Evolutionary conservation across 2,888 invertebrate species (phyloP), one percentile per base, ranked within the genome.

Genomic region (Malthinus seriepunctatus): DNA sequence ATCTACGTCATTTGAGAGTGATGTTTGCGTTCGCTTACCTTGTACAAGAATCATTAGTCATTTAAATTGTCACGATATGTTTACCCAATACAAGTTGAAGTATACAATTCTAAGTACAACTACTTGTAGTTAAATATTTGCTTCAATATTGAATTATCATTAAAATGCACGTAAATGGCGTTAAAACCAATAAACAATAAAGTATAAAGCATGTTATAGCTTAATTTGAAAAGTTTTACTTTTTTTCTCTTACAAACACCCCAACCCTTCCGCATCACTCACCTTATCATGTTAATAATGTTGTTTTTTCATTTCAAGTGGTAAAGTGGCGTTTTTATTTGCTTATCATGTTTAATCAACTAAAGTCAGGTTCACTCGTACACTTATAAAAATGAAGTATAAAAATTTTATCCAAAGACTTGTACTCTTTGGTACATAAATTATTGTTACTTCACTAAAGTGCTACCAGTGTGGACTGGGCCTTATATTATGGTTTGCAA

Each of bases 61-160:
- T 58, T 58, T 52, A 58, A 58, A 58, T 58, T 58, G 58, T 58
- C 58, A 58, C 48, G 53, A 53, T 58, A 53, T 58, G 58, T 58
- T 58, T 58, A 58, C 58, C 23, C 34, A 53, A 52, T 58, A 58
- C 31, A 48, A 58, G 47, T 51, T 52, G 52, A 53, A 53, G 53
- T 58, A 31, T 45, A 47, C 42, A 53, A 58, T 58, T 58, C n/a
- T 53, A 51, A 56, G 51, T 56, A 34, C 12, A 44, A 48, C 32
- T 35, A 9, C 8, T 7, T 8, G 45, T 50, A 47, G 46, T 50
- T 56, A 56, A 56, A 37, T 38, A 56, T 32, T 46, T 46, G 23
- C 11, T 53, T 14, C 15, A n/a, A 38, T 47, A 53, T 53, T 38
- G 54, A 54, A 39, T 54, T 47, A 46, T 39, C 48, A 47, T 54